These are phyloP conservation scores for Drosophila burlai DNA, from an alignment of 1,140 invertebrate species.

Conservation along the genomic window DNA sequence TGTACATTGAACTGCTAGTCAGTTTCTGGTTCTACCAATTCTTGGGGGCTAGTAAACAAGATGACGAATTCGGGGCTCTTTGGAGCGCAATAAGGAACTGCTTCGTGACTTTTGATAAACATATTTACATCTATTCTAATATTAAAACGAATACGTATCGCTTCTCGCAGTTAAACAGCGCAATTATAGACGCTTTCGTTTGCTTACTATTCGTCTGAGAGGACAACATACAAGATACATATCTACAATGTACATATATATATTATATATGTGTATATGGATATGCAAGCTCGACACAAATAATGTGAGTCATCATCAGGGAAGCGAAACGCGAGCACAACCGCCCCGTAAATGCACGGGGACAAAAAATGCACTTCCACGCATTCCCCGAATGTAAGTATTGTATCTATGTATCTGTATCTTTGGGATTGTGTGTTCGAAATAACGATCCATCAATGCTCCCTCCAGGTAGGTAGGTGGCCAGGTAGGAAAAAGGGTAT, in stretches of 20 bases:
- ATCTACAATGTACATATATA: constrained; percentile 19
- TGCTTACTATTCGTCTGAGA: constrained; percentile 12
- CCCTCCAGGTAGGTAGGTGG: neutral
- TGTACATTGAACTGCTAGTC: constrained; percentile 1
- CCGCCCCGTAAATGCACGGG: constrained; percentile 47
- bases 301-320: constrained; percentile 47
- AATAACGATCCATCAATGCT: constrained; percentile 12
- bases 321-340: constrained; percentile 49
- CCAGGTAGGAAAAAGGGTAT: constrained; percentile 12
- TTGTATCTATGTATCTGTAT: constrained; percentile 32
- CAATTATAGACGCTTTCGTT: constrained; percentile 27
- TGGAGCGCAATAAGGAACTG: constrained; percentile 35
- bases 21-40: constrained; percentile 5
- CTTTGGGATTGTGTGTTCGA: constrained; percentile 11
- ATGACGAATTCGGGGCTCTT: constrained; percentile 30
- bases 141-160: constrained; percentile 23
- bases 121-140: constrained; percentile 20
- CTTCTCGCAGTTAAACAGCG: constrained; percentile 30
- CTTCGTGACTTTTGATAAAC: constrained; percentile 20
- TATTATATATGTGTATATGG: constrained; percentile 10
- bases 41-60: constrained; percentile 20
- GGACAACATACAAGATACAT: constrained; percentile 29
- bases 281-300: constrained; percentile 46
- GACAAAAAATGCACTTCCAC: constrained; percentile 49
- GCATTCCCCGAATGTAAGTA: constrained; percentile 42